Base-by-base conservation (phyloP, 1,140 invertebrate species). In the Trichoplusia ni region DNA sequence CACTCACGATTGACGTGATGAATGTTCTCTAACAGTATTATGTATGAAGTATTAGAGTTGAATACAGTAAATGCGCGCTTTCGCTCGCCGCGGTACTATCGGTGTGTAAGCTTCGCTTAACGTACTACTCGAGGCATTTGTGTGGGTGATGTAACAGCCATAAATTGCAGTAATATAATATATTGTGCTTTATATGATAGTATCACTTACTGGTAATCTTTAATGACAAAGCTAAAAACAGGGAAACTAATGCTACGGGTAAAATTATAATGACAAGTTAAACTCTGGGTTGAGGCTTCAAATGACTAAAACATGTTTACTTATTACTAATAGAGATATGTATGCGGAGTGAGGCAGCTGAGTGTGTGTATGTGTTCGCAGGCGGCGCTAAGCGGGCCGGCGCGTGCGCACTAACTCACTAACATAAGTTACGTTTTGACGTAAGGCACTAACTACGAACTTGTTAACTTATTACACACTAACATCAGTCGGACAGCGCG, bases 141-240 rank as follows among this genome's bases (percentile, higher is more conserved):
- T 74, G 73, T 82, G 82, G 84, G 84, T 87, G 74, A 87, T 89
- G 86, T 89, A 89, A 89, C 84, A 78, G 86, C 86, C 86, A 87
- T 89, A 86, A 84, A 75, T 64, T 73, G 69, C 58, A 64, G 60
- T 51, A 47, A 42, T 33, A n/a, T n/a, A 16, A 33, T 46, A 23
- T 64, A 29, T 60, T 19, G n/a, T 58, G 60, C 61, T 54, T 54
- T 35, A 46, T 64, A 64, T 47, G 6, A 8, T 62, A 27, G 11
- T 54, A 23, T 38, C n/a, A n/a, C n/a, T n/a, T n/a, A n/a, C n/a
- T n/a, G n/a, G n/a, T n/a, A n/a, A n/a, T n/a, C n/a, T n/a, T n/a
- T n/a, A n/a, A n/a, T n/a, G n/a, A 33, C 18, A 51, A 16, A 33
- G 29, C 4, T 9, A 51, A 19, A 42, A 42, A 16, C 9, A 27